These are phyloP conservation scores for Arenicola marina DNA, from an alignment of 2,888 invertebrate genomes.

Conservation along the genomic window DNA sequence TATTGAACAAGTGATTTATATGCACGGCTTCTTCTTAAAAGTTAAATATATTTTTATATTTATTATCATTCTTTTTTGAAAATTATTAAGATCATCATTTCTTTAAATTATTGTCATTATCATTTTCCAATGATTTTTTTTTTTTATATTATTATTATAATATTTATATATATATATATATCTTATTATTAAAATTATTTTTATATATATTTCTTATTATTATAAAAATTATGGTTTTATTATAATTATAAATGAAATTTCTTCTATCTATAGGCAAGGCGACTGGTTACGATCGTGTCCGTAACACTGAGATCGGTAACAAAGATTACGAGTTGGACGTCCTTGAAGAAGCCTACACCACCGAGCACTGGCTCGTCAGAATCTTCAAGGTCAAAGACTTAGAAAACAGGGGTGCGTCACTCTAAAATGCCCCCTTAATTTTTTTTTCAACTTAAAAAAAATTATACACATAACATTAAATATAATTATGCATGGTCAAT, in stretches of 20 bases:
- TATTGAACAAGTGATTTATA: too few relatives aligned
- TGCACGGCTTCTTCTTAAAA: too few relatives aligned
- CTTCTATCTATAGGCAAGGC: constrained; percentile 73
- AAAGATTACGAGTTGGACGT: constrained; percentile 97
- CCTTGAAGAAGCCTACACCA: constrained; percentile 99
- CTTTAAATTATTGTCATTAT: neutral
- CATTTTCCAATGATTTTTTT: neutral
- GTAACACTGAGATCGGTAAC: constrained; percentile 97
- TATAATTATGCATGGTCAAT: too few relatives aligned
- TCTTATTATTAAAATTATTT: too few relatives aligned
- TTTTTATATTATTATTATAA: neutral
- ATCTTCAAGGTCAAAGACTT: constrained; percentile 97
- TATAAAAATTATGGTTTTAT: neutral
- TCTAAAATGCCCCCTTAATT: too few relatives aligned
- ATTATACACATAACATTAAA: too few relatives aligned
- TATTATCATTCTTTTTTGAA: too few relatives aligned
- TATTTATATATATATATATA: neutral
- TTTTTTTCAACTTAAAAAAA: too few relatives aligned
- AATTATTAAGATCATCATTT: too few relatives aligned
- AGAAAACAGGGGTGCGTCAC: constrained; percentile 75
- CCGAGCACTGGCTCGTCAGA: constrained; percentile 98
- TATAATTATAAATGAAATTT: neutral
- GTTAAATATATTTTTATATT: too few relatives aligned
- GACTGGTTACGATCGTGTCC: constrained; percentile 93
- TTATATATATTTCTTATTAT: neutral